These are phyloP conservation scores for Taurulus bubalis DNA, from an alignment of 2,113 vertebrate species.

Conservation along the genomic window DNA sequence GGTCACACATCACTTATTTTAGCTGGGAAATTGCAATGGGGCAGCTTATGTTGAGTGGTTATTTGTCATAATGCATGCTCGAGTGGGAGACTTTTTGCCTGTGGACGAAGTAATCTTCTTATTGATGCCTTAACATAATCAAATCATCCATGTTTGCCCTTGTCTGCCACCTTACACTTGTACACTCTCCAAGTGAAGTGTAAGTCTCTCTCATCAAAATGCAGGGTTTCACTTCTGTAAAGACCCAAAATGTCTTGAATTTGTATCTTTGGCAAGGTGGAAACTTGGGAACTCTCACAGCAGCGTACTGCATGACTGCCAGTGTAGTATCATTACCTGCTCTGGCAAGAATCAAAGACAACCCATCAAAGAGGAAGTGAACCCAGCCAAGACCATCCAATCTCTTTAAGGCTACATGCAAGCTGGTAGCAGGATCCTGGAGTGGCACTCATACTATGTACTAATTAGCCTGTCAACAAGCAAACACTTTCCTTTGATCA, in stretches of 20 bases:
- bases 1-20: conserved; percentile 13
- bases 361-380: conserved; percentile 70
- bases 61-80: conserved; percentile 1
- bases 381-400: conserved; percentile 71
- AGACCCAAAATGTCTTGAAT: conserved; percentile 29
- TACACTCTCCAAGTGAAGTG: conserved; percentile 11
- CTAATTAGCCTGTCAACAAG: conserved; percentile 79
- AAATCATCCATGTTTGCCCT: neutral
- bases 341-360: conserved; percentile 70
- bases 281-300: conserved; percentile 40
- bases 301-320: conserved; percentile 50
- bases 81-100: neutral
- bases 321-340: conserved; percentile 68
- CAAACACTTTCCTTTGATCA: conserved; percentile 72
- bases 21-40: neutral
- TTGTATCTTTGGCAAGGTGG: conserved; percentile 41
- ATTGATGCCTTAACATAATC: neutral
- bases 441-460: conserved; percentile 64
- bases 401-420: conserved; percentile 73
- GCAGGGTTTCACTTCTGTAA: conserved; percentile 24
- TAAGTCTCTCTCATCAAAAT: conserved; percentile 20
- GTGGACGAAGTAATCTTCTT: neutral
- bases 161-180: conserved; percentile 1
- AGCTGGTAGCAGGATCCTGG: conserved; percentile 69
- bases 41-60: neutral